phyloP scores from a whole-genome alignment of 2,113 vertebrate species.

The Microtus ochrogaster region DNA sequence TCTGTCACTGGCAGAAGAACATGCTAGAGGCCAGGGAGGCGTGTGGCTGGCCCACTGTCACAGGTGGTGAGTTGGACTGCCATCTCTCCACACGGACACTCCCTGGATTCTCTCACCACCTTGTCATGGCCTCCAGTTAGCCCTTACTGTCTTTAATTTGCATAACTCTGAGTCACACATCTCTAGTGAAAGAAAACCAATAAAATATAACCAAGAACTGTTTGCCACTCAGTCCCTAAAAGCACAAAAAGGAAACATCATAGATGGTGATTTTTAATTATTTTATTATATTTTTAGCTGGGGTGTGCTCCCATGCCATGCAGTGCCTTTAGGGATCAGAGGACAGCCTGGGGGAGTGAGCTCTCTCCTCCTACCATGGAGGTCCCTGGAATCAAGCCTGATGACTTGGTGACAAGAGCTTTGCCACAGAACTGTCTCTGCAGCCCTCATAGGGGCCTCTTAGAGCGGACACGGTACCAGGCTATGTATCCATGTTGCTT shows the following conservation, averaged over 20 bases:
- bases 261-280: not conserved
- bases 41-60: not conserved
- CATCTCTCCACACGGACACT: not conserved
- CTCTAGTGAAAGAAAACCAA: slow-evolving; percentile 31
- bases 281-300: not conserved
- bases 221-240: slow-evolving; percentile 55
- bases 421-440: not conserved
- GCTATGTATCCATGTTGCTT: not conserved
- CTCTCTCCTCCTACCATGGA: not conserved
- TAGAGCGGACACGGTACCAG: not conserved
- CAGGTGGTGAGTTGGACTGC: not conserved
- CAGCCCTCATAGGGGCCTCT: not conserved
- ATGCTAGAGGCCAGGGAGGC: not conserved
- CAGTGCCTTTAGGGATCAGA: not conserved
- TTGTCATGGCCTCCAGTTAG: not conserved
- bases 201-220: slow-evolving; percentile 32
- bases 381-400: not conserved
- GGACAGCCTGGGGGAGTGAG: not conserved
- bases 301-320: not conserved
- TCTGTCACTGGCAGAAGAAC: not conserved
- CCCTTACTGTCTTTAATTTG: not conserved
- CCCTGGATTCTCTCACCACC: not conserved
- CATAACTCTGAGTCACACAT: not conserved
- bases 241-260: slow-evolving; percentile 54
- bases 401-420: not conserved